phyloP scores from a whole-genome alignment of 2,113 vertebrate genomes.

The Syngnathus floridae region DNA sequence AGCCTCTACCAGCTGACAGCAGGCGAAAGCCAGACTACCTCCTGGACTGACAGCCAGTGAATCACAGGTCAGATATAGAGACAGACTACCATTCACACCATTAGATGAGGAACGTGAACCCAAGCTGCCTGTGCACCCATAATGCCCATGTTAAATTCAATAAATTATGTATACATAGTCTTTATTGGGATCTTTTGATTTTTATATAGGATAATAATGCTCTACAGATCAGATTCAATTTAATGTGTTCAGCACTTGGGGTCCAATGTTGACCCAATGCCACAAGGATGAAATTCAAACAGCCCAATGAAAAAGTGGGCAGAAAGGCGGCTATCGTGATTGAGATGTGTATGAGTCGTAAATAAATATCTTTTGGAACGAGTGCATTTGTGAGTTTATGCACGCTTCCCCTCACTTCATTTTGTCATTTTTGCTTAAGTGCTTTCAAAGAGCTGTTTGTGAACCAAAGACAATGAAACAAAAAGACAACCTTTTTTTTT shows the following conservation, averaged over 20 bases:
- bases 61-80: too few species aligned
- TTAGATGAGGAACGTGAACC: too few species aligned
- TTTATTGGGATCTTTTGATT: too few species aligned
- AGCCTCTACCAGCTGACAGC: not conserved
- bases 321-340: conserved; percentile 13
- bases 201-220: too few species aligned
- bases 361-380: conserved; percentile 11
- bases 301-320: conserved; percentile 25
- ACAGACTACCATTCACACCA: too few species aligned
- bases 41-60: not conserved
- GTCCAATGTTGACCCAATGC: conserved; percentile 41
- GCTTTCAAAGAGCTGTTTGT: conserved; percentile 47
- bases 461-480: conserved; percentile 35
- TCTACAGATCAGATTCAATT: too few species aligned
- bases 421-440: conserved; percentile 46
- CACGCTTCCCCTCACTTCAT: conserved; percentile 15
- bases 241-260: not conserved
- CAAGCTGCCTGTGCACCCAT: too few species aligned
- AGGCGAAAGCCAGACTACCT: not conserved
- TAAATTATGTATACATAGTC: too few species aligned
- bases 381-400: conserved; percentile 9
- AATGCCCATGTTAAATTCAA: too few species aligned
- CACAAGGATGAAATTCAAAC: conserved; percentile 44
- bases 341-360: conserved; percentile 24
- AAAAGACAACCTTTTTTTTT: conserved; percentile 28